These are phyloP conservation scores for Callorhinus ursinus DNA, from an alignment of 2,113 vertebrate species.

Conservation along the genomic window DNA sequence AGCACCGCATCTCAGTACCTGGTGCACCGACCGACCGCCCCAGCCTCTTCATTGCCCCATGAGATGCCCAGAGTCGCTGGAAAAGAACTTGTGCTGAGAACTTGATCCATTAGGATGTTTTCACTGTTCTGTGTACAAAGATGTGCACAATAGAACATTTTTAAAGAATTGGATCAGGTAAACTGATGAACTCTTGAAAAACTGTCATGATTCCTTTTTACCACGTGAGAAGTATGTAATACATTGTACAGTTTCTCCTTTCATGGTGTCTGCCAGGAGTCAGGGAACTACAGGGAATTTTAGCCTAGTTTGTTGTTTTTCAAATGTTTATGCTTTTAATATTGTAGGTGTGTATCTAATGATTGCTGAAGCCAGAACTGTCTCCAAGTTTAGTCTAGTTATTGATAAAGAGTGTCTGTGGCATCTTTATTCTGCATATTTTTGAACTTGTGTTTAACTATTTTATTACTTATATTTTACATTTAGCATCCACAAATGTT, in stretches of 20 bases:
- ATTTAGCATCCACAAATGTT: not conserved
- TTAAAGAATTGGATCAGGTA: not conserved
- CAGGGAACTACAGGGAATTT: not conserved
- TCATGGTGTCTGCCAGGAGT: too few species aligned
- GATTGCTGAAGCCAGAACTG: not conserved
- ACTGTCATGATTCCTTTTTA: not conserved
- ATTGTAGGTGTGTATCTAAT: not conserved
- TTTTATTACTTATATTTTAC: not conserved
- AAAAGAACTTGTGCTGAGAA: not conserved
- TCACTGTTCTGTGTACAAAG: not conserved
- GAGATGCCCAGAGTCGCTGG: not conserved
- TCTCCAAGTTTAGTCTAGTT: not conserved
- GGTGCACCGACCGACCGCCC: fast-evolving
- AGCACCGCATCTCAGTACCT: fast-evolving
- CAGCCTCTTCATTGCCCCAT: fast-evolving
- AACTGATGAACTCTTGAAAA: not conserved
- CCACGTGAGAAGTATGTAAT: not conserved
- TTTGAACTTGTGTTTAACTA: not conserved
- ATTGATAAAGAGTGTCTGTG: not conserved
- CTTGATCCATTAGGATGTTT: too few species aligned
- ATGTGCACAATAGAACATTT: not conserved
- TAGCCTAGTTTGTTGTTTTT: not conserved
- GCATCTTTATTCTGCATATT: not conserved
- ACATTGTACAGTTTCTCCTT: not conserved
- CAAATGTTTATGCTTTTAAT: not conserved